Base-by-base conservation (phyloP, 2,113 vertebrate genomes). In the Labeo catla region DNA sequence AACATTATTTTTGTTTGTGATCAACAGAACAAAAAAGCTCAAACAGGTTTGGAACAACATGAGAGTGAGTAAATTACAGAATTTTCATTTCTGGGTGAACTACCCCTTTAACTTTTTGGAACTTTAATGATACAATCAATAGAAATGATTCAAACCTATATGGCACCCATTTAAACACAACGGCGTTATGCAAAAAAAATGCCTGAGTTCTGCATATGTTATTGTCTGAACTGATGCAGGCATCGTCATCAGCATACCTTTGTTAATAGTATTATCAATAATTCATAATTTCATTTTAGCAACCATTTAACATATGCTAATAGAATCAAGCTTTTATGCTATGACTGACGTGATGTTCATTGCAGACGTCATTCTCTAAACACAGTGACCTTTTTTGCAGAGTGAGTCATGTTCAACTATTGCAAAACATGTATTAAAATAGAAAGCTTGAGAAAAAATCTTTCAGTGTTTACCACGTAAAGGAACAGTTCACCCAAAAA, bases 361-460 rank as follows among this genome's bases (percentile, higher is more conserved):
- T 10, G 36, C 4, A 54, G 8, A 78, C 16, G 57, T 8, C 19
- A 21, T 8, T 59, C 19, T 21, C 16, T 57, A 16, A 57, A 57
- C 16, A 39, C 23, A 21, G 9, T 6, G 0, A 76, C n/a, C 21
- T 66, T 34, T 39, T 6, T 1, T 5, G 63, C 3, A 2, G 23
- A 57, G 28, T 77, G 13, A 54, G 34, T 78, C 50, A 57, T 54
- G 23, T 57, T 78, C 28, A 57, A 43, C 77, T 43, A 61, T 79
- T 61, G 6, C 54, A 15, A 43, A 59, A 39, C 6, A 16, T 68
- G 34, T 36, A 16, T 39, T 39, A 39, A 39, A 68, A 36, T 39
- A 39, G 34, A 68, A 16, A 36, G 57, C 34, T 36, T 68, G 34
- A 68, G 7, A 19, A 21, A 16, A 19, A 57, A 57, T 57, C 54